These are phyloP conservation scores for Tangara arthus DNA, from an alignment of 2,797 vertebrate genomes.

Conservation along the genomic window DNA sequence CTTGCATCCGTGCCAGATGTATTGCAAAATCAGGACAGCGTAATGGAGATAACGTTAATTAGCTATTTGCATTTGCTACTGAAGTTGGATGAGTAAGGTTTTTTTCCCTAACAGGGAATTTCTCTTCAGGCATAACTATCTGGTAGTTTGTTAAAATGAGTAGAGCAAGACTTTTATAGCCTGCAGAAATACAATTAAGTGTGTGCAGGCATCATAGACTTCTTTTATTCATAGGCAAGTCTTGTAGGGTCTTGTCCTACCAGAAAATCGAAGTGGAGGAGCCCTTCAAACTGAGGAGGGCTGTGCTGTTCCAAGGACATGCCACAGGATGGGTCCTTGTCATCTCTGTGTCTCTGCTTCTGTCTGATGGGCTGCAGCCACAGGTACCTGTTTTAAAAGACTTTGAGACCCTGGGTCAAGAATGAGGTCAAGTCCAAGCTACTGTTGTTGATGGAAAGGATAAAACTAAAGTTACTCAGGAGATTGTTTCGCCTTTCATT, in stretches of 20 bases:
- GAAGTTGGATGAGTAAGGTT: not conserved
- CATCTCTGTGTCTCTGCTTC: not conserved
- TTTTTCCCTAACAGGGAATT: not conserved
- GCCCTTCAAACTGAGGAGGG: not conserved
- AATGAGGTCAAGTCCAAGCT: not conserved
- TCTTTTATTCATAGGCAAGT: not conserved
- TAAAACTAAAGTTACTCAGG: not conserved
- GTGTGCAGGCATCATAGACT: not conserved
- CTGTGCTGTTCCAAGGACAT: not conserved
- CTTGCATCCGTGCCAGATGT: slow-evolving; percentile 16
- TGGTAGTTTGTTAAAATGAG: slow-evolving; percentile 11
- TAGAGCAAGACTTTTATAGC: slow-evolving; percentile 15
- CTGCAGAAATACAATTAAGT: slow-evolving; percentile 38
- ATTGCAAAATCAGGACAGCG: slow-evolving; percentile 12
- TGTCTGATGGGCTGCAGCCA: not conserved
- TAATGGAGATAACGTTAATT: slow-evolving; percentile 65
- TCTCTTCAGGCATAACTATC: slow-evolving; percentile 36
- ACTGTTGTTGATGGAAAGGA: not conserved
- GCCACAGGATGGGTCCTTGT: rapidly evolving
- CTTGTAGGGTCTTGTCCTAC: slow-evolving; percentile 41
- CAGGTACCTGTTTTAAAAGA: not conserved
- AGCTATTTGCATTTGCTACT: slow-evolving; percentile 53
- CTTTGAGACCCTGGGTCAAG: not conserved
- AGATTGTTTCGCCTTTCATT: not conserved
- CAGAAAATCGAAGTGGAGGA: not conserved